These are phyloP conservation scores for Myiozetetes cayanensis DNA, from an alignment of 2,113 vertebrate genomes.

Conservation along the genomic window DNA sequence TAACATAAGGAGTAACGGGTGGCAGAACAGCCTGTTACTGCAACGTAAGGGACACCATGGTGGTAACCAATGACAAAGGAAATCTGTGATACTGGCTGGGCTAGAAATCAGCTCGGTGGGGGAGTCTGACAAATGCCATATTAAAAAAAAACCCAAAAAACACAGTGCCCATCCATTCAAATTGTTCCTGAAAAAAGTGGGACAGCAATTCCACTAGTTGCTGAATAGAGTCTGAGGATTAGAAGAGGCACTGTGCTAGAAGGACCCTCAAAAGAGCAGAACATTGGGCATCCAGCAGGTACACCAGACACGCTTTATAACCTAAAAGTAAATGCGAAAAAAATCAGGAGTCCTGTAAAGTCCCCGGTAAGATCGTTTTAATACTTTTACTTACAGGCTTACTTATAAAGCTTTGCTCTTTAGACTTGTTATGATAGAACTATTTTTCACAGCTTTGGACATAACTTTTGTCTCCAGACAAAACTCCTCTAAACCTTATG, in stretches of 20 bases:
- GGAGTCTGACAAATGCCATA: neutral
- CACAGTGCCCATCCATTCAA: neutral
- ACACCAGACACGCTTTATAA: neutral
- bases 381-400: neutral
- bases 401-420: neutral
- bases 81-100: neutral
- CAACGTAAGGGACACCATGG: neutral
- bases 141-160: neutral
- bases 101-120: neutral
- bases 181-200: neutral
- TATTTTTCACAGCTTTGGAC: neutral
- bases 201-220: neutral
- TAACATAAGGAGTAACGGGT: conserved; percentile 1
- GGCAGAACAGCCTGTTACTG: conserved; percentile 20
- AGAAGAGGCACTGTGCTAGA: neutral
- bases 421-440: neutral
- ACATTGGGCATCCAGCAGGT: neutral
- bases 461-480: neutral
- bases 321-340: neutral
- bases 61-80: neutral
- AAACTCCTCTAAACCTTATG: neutral
- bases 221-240: neutral
- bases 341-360: neutral
- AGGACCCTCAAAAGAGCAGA: neutral
- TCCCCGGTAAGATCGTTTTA: neutral